Evolutionary conservation across 2,797 vertebrate genomes (phyloP), one percentile per base, ranked within the genome.

Genomic region (Lophotriccus pileatus): DNA sequence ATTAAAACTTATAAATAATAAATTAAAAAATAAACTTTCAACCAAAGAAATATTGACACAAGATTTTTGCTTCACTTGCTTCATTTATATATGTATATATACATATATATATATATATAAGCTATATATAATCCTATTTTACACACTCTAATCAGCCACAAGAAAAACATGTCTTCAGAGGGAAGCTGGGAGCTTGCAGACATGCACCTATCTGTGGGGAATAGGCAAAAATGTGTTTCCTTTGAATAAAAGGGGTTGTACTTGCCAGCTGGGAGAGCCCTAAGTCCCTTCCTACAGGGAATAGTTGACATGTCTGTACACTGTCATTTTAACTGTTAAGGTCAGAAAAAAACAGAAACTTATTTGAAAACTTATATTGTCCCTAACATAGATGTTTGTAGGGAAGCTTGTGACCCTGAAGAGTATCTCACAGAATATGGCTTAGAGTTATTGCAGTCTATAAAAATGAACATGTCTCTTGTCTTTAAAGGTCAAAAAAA

Each of bases 401-500:
- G 34, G 34, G 34, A 50, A 90, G n/a, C 39, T 63, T 58, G 46
- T 74, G 56, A 81, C 50, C n/a, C 66, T 88, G 37, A 43, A 74
- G n/a, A 77, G 20, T 20, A 60, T 70, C 46, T 80, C 83, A 46
- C 34, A 74, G 53, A 92, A 85, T 70, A 77, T 34, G 22, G 36
- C 25, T 87, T 79, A 67, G 37, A 79, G 49, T 73, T 87, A 77
- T 60, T 87, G 17, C n/a, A 64, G 14, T n/a, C 56, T 67, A 52
- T 89, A 84, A 87, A 92, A 94, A 93, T 46, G 60, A 93, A 30
- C 0, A 2, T n/a, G 10, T 87, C 41, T 82, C 56, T 67, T 87
- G 14, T 19, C 28, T 89, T 84, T 63, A 95, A 97, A 95, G 86
- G 87, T 95, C 72, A 95, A 90, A 87, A 89, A 94, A 87, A 89